phyloP scores from a whole-genome alignment of 1,140 invertebrate species.

The Piezodorus guildinii region DNA sequence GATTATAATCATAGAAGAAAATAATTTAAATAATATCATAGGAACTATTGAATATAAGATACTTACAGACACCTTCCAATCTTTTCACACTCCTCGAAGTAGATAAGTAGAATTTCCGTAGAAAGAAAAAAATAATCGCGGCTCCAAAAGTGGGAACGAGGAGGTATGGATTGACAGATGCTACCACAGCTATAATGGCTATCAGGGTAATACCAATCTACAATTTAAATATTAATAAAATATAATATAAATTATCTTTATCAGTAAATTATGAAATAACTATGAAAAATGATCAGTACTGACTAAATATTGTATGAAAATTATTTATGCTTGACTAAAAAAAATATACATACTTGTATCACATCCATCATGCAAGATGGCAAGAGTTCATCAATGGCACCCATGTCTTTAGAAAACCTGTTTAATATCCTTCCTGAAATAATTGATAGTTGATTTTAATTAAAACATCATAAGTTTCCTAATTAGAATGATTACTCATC shows the following conservation, averaged over 20 bases:
- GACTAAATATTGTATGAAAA: not conserved
- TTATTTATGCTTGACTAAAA: no score
- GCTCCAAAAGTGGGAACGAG: slow-evolving; percentile 46
- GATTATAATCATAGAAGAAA: not conserved
- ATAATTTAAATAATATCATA: not conserved
- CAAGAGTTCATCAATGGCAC: slow-evolving; percentile 73
- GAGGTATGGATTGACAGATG: slow-evolving; percentile 47
- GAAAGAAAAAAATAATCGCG: slow-evolving; percentile 41
- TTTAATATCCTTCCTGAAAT: slow-evolving; percentile 54
- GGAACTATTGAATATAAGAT: not conserved
- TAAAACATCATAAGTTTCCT: no score
- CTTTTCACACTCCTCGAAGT: slow-evolving; percentile 59
- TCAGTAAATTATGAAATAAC: no score
- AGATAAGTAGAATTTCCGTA: slow-evolving; percentile 50
- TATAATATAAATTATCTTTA: no score
- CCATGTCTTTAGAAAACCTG: slow-evolving; percentile 66
- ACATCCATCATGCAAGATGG: slow-evolving; percentile 68
- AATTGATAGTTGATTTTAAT: not conserved
- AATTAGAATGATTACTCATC: no score
- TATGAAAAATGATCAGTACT: not conserved
- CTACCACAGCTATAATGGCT: slow-evolving; percentile 52
- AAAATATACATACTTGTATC: slow-evolving; percentile 38
- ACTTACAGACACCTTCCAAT: slow-evolving; percentile 54
- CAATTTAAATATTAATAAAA: slow-evolving; percentile 25
- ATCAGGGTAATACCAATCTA: slow-evolving; percentile 44